phyloP scores from a whole-genome alignment of 2,888 invertebrate genomes.

The Agriotes lineatus region DNA sequence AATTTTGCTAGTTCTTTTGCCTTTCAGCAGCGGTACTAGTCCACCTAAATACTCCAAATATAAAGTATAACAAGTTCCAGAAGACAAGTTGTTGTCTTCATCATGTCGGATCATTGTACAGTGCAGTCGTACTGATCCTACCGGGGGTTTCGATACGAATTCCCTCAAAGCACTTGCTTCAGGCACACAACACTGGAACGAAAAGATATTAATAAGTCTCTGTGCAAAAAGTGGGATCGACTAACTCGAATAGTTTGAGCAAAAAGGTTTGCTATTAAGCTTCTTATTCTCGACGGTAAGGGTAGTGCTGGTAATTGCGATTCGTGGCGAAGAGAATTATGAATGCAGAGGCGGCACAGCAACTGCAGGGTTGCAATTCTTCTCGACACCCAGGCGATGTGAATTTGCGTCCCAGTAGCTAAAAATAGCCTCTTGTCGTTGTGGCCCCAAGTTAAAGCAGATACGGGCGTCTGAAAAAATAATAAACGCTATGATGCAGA shows the following conservation, averaged over 20 bases:
- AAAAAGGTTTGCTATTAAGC: constrained; percentile 87
- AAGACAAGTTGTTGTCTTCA: constrained; percentile 78
- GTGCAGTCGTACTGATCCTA: constrained; percentile 87
- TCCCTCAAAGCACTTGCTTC: constrained; percentile 88
- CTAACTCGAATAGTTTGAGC: constrained; percentile 93
- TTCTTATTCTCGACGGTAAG: constrained; percentile 88
- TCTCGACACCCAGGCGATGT: constrained; percentile 94
- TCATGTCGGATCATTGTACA: constrained; percentile 98
- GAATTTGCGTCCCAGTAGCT: constrained; percentile 90
- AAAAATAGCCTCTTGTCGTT: constrained; percentile 96
- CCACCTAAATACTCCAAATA: constrained; percentile 97
- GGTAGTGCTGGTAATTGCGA: constrained; percentile 83
- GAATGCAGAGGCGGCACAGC: constrained; percentile 86
- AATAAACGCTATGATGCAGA: neutral
- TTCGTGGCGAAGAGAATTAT: constrained; percentile 81
- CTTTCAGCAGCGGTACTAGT: constrained; percentile 94
- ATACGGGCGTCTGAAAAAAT: constrained; percentile 79
- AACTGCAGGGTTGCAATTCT: constrained; percentile 92
- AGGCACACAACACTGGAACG: constrained; percentile 94
- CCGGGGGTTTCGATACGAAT: constrained; percentile 93
- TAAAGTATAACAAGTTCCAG: constrained; percentile 85
- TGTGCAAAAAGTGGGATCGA: constrained; percentile 31
- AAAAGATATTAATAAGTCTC: neutral
- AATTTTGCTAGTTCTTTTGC: constrained; percentile 95
- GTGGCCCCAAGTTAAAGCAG: constrained; percentile 98